Conservation (phyloP, 2,888 invertebrate genomes). For the Dasysyrphus albostriatus region DNA sequence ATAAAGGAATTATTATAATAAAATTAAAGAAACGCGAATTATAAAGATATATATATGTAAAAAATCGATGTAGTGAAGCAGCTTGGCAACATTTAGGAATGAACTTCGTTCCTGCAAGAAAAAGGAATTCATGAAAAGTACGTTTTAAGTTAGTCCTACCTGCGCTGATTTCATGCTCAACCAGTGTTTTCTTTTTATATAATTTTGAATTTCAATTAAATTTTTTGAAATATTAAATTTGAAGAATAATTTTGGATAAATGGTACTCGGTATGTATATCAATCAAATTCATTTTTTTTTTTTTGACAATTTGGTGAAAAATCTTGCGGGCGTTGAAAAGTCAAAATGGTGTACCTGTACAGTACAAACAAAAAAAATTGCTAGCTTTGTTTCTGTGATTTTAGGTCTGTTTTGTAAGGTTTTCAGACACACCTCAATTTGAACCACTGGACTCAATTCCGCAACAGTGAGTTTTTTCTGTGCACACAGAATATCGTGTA, state of each 20-base stretch:
- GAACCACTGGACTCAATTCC: too few species aligned
- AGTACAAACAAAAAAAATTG: background rate
- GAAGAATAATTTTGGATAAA: background rate
- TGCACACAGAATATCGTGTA: too few species aligned
- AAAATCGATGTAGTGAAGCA: slow-evolving; percentile 22
- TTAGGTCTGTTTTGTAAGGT: too few species aligned
- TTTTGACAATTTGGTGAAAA: background rate
- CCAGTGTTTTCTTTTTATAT: background rate
- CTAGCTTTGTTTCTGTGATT: background rate
- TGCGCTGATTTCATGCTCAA: background rate
- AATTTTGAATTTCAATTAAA: background rate
- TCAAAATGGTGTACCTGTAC: background rate
- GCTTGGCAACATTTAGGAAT: background rate
- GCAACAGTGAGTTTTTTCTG: too few species aligned
- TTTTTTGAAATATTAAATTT: background rate
- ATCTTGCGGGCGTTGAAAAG: background rate
- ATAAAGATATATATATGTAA: background rate
- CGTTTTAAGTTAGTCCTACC: slow-evolving; percentile 19
- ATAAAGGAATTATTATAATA: slow-evolving; percentile 4
- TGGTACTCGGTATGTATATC: background rate
- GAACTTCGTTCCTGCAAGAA: slow-evolving; percentile 3
- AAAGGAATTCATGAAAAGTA: background rate
- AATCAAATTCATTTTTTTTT: background rate
- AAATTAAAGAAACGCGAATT: slow-evolving; percentile 3
- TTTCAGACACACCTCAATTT: too few species aligned